phyloP scores from a whole-genome alignment of 2,888 invertebrate genomes.

The Drosophila diplacantha region DNA sequence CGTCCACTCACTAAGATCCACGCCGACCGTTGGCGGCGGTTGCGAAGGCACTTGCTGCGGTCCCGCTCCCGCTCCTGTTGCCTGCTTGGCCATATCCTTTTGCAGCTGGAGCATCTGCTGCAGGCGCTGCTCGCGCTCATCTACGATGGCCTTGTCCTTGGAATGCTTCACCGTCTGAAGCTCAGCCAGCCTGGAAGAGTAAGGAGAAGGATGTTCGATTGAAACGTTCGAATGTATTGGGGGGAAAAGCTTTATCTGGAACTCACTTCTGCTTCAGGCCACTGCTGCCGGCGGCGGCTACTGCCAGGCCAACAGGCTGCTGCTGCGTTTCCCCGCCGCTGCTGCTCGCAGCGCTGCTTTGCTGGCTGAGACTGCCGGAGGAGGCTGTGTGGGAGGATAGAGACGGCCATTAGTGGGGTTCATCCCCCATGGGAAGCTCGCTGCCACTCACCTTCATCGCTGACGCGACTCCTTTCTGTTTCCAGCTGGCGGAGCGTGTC shows the following conservation, averaged over 20 bases:
- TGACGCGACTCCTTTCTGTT: constrained; percentile 76
- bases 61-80: constrained; percentile 76
- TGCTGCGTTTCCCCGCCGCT: constrained; percentile 25
- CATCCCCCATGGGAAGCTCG: not conserved
- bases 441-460: constrained; percentile 57
- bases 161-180: constrained; percentile 86
- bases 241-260: no score
- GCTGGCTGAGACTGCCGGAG: constrained; percentile 39
- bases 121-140: constrained; percentile 86
- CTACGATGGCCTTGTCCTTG: constrained; percentile 85
- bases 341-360: constrained; percentile 34
- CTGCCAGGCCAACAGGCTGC: constrained; percentile 14
- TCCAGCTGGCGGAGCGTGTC: constrained; percentile 88
- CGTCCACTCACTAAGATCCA: constrained; percentile 82
- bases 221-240: not conserved
- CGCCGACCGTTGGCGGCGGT: constrained; percentile 80
- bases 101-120: constrained; percentile 87
- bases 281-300: constrained; percentile 55
- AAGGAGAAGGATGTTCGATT: not conserved
- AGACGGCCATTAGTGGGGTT: not conserved
- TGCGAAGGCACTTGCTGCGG: constrained; percentile 12
- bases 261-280: constrained; percentile 75
- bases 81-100: constrained; percentile 85
- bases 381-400: constrained; percentile 5
- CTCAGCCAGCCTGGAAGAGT: constrained; percentile 79